A percentile compares a stretch with the other conserved stretches of the same genome.
Evolutionary conservation across 2,888 invertebrate genomes (phyloP).

Genomic region (Reticulitermes lucifugus): DNA sequence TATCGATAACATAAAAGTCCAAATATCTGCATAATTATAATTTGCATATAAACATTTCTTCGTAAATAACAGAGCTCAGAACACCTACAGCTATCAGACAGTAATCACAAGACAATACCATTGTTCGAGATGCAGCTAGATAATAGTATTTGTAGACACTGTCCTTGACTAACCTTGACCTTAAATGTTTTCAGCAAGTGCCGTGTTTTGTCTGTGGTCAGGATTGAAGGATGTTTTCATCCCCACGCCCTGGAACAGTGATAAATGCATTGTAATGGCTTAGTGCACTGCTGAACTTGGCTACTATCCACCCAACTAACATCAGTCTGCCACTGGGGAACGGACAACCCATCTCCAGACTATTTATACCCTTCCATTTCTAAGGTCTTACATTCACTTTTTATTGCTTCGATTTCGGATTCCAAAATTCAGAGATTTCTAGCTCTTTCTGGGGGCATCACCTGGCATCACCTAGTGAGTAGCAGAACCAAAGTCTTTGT

Average conservation of each 20-base stretch:
- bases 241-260: constrained; percentile 28
- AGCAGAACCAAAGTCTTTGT: too few relatives aligned
- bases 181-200: constrained; percentile 12
- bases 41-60: too few relatives aligned
- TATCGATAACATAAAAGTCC: too few relatives aligned
- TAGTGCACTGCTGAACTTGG: constrained; percentile 1
- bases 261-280: constrained; percentile 42
- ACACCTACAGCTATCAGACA: not conserved
- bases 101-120: not conserved
- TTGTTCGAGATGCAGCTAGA: not conserved
- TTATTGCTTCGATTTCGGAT: too few relatives aligned
- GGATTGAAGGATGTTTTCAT: constrained; percentile 19
- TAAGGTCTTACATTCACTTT: too few relatives aligned
- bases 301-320: constrained; percentile 24
- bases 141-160: not conserved
- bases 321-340: not conserved
- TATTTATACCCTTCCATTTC: not conserved
- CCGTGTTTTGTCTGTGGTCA: constrained; percentile 37
- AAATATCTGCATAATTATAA: too few relatives aligned
- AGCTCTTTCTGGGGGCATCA: too few relatives aligned
- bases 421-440: too few relatives aligned
- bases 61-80: too few relatives aligned
- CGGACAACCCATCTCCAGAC: not conserved
- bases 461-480: too few relatives aligned
- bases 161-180: constrained; percentile 33